Conservation (phyloP, 2,113 vertebrate genomes). For the Trematomus loennbergii region DNA sequence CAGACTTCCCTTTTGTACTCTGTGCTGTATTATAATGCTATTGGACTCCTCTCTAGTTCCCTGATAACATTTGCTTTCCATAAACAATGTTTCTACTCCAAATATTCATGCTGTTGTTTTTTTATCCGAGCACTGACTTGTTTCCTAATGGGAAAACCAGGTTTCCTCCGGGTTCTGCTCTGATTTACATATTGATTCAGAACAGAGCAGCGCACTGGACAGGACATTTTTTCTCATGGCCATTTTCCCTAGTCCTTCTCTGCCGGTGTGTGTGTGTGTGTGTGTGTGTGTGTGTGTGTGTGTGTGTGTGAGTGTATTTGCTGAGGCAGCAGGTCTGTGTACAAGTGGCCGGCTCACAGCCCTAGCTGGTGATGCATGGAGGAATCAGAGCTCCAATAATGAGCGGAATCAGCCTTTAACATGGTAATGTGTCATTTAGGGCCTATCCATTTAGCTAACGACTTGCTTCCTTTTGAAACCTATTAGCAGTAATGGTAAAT, state of each 20-base stretch:
- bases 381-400: constrained; percentile 74
- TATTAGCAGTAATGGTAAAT: constrained; percentile 80
- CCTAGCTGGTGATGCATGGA: constrained; percentile 73
- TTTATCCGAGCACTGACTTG: constrained; percentile 6
- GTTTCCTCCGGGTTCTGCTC: constrained; percentile 8
- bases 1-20: too few species aligned
- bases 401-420: constrained; percentile 79
- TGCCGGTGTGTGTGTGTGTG: constrained; percentile 15
- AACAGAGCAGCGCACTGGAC: constrained; percentile 16
- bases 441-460: constrained; percentile 80
- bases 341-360: constrained; percentile 47
- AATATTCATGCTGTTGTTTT: not conserved
- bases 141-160: constrained; percentile 15
- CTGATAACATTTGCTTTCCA: constrained; percentile 23
- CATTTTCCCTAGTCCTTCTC: constrained; percentile 7
- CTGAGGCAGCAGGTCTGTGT: constrained; percentile 70
- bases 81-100: not conserved
- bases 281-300: constrained; percentile 9
- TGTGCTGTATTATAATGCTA: constrained; percentile 21
- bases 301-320: constrained; percentile 50
- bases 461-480: constrained; percentile 80
- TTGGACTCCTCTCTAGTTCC: not conserved
- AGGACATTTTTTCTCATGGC: constrained; percentile 8
- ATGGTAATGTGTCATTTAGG: constrained; percentile 82
- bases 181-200: constrained; percentile 29